Percentiles rank a stretch among this genome's conserved stretches.
These are phyloP conservation scores for Spilarctia lutea DNA, from an alignment of 2,888 invertebrate genomes.

Conservation along the genomic window DNA sequence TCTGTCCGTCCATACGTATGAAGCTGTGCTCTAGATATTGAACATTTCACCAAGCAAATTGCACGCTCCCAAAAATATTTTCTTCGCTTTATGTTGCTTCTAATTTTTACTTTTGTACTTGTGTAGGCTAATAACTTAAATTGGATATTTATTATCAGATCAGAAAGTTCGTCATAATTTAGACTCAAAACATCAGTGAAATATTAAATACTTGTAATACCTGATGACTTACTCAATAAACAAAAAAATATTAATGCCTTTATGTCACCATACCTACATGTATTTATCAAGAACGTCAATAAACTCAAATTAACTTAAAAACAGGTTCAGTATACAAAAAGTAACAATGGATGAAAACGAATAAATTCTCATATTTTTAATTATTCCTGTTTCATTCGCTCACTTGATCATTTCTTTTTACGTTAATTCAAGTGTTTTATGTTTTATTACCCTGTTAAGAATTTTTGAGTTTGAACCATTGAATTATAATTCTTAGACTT, in stretches of 20 bases:
- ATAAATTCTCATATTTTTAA: slow-evolving; percentile 78
- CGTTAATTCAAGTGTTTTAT: slow-evolving; percentile 75
- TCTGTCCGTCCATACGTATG: slow-evolving; percentile 64
- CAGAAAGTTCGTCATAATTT: not conserved
- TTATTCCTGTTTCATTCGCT: slow-evolving; percentile 72
- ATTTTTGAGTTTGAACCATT: slow-evolving; percentile 60
- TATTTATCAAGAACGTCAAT: slow-evolving; percentile 31
- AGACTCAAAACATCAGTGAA: not conserved
- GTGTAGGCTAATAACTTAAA: not conserved
- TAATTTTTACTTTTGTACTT: slow-evolving; percentile 28
- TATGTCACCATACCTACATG: slow-evolving; percentile 26
- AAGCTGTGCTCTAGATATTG: slow-evolving; percentile 51
- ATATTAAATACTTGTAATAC: slow-evolving; percentile 1
- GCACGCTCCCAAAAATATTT: slow-evolving; percentile 59
- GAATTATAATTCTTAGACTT: slow-evolving; percentile 56
- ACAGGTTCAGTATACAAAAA: slow-evolving; percentile 63
- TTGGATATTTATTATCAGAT: not conserved
- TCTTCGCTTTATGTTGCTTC: slow-evolving; percentile 44
- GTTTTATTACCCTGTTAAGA: slow-evolving; percentile 71
- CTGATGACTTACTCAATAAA: not conserved
- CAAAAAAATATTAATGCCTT: slow-evolving; percentile 8
- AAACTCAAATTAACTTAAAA: slow-evolving; percentile 55
- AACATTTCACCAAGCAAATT: slow-evolving; percentile 55
- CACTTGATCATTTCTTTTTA: slow-evolving; percentile 75
- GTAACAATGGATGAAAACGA: slow-evolving; percentile 70